Conservation (phyloP, 2,888 invertebrate genomes). For the Amphiduros pacificus region DNA sequence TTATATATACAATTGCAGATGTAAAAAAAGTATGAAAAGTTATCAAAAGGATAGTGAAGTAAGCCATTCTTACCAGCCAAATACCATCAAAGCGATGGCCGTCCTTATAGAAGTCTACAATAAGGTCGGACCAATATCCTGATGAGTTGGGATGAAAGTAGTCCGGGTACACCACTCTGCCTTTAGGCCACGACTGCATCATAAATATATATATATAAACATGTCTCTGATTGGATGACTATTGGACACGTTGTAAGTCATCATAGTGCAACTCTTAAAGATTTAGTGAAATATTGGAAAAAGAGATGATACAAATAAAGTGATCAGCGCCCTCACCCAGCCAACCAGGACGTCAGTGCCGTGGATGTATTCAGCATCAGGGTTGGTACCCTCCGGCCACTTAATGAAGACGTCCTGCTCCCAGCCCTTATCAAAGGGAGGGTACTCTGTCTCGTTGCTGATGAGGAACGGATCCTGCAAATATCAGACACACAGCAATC, state of each 20-base stretch:
- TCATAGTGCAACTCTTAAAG: no score
- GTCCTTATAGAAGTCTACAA: conserved; percentile 34
- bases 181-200: conserved; percentile 45
- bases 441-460: conserved; percentile 36
- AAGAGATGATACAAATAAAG: no score
- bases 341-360: conserved; percentile 8
- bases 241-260: no score
- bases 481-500: no score
- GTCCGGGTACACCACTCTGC: conserved; percentile 48
- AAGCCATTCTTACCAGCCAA: conserved; percentile 51
- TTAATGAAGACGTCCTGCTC: conserved; percentile 42
- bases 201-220: neutral
- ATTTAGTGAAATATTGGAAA: neutral
- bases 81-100: conserved; percentile 50
- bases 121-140: conserved; percentile 46
- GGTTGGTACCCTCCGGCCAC: conserved; percentile 42
- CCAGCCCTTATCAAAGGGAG: conserved; percentile 44
- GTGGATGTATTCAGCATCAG: conserved; percentile 11
- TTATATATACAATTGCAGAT: no score
- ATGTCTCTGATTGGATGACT: no score
- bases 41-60: no score
- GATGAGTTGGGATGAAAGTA: conserved; percentile 44
- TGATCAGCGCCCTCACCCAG: conserved; percentile 3
- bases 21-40: no score
- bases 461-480: conserved; percentile 27